Evolutionary conservation across 2,113 vertebrate genomes (phyloP).

Genomic region (Phrynosoma blainvillii): DNA sequence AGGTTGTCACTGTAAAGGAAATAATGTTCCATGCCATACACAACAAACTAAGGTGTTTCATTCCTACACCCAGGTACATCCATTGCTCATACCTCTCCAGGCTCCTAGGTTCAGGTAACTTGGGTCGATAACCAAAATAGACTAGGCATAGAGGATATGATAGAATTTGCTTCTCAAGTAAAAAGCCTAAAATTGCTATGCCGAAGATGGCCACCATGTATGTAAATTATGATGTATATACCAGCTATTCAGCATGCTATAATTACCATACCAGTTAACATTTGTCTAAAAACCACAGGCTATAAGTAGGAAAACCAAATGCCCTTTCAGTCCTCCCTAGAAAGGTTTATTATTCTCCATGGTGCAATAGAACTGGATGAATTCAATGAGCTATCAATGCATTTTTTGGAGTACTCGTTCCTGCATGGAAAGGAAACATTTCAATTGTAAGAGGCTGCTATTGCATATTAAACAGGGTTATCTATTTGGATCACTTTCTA

Average conservation of each 20-base stretch:
- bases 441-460: background rate
- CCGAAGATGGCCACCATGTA: background rate
- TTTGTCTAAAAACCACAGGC: background rate
- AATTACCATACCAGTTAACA: background rate
- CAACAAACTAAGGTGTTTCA: background rate
- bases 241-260: background rate
- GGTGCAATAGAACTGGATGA: background rate
- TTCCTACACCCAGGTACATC: background rate
- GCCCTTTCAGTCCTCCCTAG: constrained; percentile 32
- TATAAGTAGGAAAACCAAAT: background rate
- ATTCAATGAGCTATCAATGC: background rate
- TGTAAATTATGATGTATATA: background rate
- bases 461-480: background rate
- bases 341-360: background rate
- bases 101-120: too few relatives aligned
- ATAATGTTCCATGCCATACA: background rate
- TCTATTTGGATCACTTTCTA: background rate
- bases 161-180: background rate
- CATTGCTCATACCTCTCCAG: background rate
- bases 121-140: background rate
- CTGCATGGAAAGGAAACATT: background rate
- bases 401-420: background rate
- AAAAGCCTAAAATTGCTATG: background rate
- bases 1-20: too few relatives aligned
- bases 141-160: background rate